Percentiles rank a stretch among this genome's conserved stretches.
Evolutionary conservation across 2,888 invertebrate genomes (phyloP).

Genomic region (Galerucella pusilla): DNA sequence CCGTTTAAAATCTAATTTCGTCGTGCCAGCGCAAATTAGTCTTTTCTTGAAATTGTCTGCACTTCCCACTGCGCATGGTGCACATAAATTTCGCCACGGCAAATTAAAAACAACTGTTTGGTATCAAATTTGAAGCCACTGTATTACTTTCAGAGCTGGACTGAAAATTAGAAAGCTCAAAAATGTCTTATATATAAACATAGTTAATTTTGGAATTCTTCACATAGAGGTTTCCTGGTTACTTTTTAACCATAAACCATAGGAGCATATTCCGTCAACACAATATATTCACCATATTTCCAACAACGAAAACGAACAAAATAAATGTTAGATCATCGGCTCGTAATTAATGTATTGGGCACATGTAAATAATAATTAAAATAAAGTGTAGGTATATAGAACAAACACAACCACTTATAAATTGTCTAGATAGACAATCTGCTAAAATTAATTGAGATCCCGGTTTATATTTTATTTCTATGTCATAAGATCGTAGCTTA

Average conservation of each 20-base stretch:
- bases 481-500: constrained; percentile 43
- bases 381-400: no score
- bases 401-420: no score
- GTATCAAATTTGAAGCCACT: constrained; percentile 59
- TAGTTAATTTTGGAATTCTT: no score
- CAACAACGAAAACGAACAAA: no score
- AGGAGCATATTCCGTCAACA: no score
- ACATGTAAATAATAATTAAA: no score
- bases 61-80: constrained; percentile 59
- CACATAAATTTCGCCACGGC: constrained; percentile 65
- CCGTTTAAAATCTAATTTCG: constrained; percentile 66
- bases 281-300: no score
- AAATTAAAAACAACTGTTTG: constrained; percentile 66
- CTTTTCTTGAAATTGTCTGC: constrained; percentile 62
- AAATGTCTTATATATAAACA: neutral
- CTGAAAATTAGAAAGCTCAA: neutral
- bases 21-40: constrained; percentile 64
- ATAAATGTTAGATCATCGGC: no score
- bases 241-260: no score
- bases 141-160: constrained; percentile 15
- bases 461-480: constrained; percentile 40
- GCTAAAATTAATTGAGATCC: constrained; percentile 46
- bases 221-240: no score
- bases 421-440: constrained; percentile 44
- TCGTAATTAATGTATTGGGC: no score